Evolutionary conservation across 1,140 invertebrate genomes (phyloP).

Genomic region (Drosophila sp.): DNA sequence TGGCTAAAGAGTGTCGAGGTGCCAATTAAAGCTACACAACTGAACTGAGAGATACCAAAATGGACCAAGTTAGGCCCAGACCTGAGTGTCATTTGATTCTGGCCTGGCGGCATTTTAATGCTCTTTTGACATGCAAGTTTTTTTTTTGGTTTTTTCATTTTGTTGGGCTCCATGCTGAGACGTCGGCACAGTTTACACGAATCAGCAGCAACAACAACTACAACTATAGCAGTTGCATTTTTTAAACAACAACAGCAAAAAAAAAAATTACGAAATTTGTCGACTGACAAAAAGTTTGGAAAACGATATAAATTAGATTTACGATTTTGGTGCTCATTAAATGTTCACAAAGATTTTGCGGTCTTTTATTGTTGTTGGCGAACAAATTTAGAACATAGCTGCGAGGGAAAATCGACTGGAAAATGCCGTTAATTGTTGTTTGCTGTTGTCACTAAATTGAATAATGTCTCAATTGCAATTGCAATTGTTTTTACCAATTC

Average conservation of each 20-base stretch:
- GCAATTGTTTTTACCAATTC: conserved; percentile 51
- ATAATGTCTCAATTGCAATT: conserved; percentile 76
- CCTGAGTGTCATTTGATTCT: conserved; percentile 58
- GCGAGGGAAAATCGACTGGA: conserved; percentile 58
- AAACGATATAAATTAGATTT: conserved; percentile 81
- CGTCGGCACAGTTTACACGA: conserved; percentile 74
- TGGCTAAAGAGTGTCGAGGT: conserved; percentile 64
- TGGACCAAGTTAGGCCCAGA: conserved; percentile 45
- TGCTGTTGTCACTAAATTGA: conserved; percentile 76
- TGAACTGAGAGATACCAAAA: conserved; percentile 56
- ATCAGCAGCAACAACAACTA: conserved; percentile 13
- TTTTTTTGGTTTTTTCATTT: not conserved
- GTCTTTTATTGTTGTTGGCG: conserved; percentile 18
- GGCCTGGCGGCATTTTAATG: conserved; percentile 66
- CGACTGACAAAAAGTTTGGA: conserved; percentile 75
- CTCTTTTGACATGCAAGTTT: conserved; percentile 74
- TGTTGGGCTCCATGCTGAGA: conserved; percentile 31
- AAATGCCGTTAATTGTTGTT: conserved; percentile 73
- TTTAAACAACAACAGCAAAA: conserved; percentile 18
- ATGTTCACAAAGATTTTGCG: conserved; percentile 61
- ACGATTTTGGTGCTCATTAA: conserved; percentile 80
- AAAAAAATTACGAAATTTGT: conserved; percentile 76
- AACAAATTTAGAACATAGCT: conserved; percentile 74
- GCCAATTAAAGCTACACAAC: conserved; percentile 70
- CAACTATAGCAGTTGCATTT: conserved; percentile 25